Evolutionary conservation across 2,797 vertebrate genomes (phyloP).

Genomic region (Lutra lutra): DNA sequence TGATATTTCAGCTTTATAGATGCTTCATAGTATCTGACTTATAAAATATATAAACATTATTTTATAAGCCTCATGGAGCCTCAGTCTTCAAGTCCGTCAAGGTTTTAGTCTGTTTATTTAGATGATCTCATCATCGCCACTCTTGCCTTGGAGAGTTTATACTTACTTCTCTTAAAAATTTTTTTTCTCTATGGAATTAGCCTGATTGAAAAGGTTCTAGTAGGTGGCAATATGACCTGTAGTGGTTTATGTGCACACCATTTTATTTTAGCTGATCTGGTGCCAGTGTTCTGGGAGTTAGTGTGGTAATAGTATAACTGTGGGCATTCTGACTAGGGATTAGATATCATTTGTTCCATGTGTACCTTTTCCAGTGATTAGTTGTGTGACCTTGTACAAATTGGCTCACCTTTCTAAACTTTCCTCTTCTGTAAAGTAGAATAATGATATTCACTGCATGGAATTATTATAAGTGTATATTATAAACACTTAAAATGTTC

Average conservation of each 20-base stretch:
- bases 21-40: constrained; percentile 45
- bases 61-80: neutral
- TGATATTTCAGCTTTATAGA: constrained; percentile 38
- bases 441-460: neutral
- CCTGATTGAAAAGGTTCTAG: neutral
- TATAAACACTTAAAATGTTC: constrained; percentile 15
- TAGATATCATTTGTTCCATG: constrained; percentile 40
- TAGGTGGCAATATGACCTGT: neutral
- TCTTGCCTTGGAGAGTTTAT: constrained; percentile 9
- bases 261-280: constrained; percentile 41
- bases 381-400: neutral
- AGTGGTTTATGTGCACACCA: neutral
- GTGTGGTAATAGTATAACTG: neutral
- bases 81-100: constrained; percentile 10
- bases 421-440: constrained; percentile 18
- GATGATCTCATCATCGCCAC: neutral
- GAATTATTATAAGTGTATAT: neutral
- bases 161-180: constrained; percentile 30
- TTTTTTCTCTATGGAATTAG: constrained; percentile 14
- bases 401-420: constrained; percentile 36
- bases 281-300: constrained; percentile 4
- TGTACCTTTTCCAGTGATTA: constrained; percentile 38
- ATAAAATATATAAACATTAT: constrained; percentile 1
- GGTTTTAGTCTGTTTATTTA: constrained; percentile 36
- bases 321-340: neutral